These are phyloP conservation scores for Megaustenia siamemsis DNA, from an alignment of 2,888 invertebrate species.

Conservation along the genomic window DNA sequence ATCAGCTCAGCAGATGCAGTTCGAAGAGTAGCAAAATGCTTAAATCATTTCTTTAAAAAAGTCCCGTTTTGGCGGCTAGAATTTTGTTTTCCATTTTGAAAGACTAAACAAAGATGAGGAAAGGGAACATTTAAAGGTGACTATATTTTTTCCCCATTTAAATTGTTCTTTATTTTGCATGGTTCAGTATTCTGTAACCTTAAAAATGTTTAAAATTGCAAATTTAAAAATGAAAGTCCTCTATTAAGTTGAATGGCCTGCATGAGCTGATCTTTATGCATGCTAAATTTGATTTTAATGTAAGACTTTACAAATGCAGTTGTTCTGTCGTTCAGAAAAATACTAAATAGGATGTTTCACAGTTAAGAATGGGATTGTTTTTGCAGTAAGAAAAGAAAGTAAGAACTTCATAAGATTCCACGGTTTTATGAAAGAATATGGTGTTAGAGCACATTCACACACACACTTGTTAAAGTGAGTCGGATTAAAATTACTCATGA, in stretches of 20 bases:
- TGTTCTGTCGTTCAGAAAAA: too few species aligned
- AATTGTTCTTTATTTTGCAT: slow-evolving; percentile 1
- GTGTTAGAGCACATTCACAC: too few species aligned
- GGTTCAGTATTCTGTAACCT: background rate
- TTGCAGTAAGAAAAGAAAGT: too few species aligned
- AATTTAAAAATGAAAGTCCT: background rate
- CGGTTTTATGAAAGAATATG: too few species aligned
- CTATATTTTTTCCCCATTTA: slow-evolving; percentile 5
- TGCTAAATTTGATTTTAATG: background rate
- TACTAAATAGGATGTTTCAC: too few species aligned
- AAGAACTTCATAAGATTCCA: too few species aligned
- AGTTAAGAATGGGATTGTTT: too few species aligned
- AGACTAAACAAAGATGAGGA: slow-evolving; percentile 25
- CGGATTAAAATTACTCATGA: too few species aligned
- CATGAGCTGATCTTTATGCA: slow-evolving; percentile 9
- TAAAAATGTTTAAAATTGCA: too few species aligned
- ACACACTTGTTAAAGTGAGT: too few species aligned
- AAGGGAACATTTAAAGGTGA: slow-evolving; percentile 33
- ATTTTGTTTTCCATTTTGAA: slow-evolving; percentile 25
- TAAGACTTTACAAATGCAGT: too few species aligned
- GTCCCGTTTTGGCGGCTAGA: background rate
- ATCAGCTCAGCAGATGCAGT: slow-evolving; percentile 18
- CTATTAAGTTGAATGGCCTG: background rate
- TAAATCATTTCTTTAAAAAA: background rate
- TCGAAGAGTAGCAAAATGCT: background rate